A percentile compares a stretch with the other conserved stretches of the same genome.
Evolutionary conservation across 1,140 invertebrate species (phyloP).

Genomic region (Philopotamus ludificatus): DNA sequence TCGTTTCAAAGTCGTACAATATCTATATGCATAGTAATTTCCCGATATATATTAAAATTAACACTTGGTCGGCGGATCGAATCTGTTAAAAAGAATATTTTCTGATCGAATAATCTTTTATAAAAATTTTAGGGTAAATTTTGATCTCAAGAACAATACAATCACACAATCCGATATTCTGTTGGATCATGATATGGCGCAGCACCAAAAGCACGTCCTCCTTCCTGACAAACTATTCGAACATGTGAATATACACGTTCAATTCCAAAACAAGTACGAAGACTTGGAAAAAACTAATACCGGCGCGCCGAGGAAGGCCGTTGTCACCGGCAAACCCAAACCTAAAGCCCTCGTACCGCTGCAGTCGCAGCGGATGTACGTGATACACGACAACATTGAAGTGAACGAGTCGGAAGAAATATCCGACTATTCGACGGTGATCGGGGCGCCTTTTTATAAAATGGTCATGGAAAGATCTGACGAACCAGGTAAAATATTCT

Average conservation of each 20-base stretch:
- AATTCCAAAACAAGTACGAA: slow-evolving; percentile 45
- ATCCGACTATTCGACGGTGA: slow-evolving; percentile 61
- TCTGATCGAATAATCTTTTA: no score
- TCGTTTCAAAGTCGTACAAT: no score
- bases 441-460: slow-evolving; percentile 64
- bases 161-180: slow-evolving; percentile 49
- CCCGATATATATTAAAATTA: no score
- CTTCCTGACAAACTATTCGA: slow-evolving; percentile 64
- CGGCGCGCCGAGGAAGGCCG: background rate
- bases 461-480: slow-evolving; percentile 64
- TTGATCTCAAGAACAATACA: slow-evolving; percentile 51
- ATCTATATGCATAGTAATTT: no score
- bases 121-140: slow-evolving; percentile 45
- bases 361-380: slow-evolving; percentile 63
- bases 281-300: slow-evolving; percentile 33
- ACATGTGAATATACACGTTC: slow-evolving; percentile 56
- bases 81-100: no score
- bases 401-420: slow-evolving; percentile 63
- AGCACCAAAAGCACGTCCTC: slow-evolving; percentile 61
- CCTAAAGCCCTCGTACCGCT: slow-evolving; percentile 55
- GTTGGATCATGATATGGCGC: slow-evolving; percentile 54
- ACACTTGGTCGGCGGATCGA: no score
- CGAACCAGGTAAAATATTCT: slow-evolving; percentile 54
- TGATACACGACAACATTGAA: slow-evolving; percentile 76
- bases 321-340: background rate